Base-by-base conservation (phyloP, 1,140 invertebrate species). In the Oryctes rhinoceros region DNA sequence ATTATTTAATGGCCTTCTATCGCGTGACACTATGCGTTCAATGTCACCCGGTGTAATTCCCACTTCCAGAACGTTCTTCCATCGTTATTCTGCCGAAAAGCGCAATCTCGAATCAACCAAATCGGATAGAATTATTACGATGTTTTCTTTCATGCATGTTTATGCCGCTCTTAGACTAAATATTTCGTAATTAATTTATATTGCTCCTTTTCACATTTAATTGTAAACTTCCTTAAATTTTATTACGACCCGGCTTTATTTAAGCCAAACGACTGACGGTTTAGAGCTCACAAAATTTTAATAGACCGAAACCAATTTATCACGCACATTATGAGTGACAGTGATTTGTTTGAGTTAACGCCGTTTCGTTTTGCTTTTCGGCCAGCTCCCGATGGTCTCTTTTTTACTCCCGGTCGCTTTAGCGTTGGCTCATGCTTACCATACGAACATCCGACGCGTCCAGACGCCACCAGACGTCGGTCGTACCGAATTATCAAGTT, bases 391-490 rank as follows among this genome's bases (percentile, higher is more conserved):
- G 24, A 30, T 59, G 6, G 53, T 59, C 18, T n/a, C n/a, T 59
- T 59, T 6, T 59, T 59, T 59, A 18, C 49, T 5, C 53, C 18
- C 53, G 18, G 18, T 59, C 53, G 53, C 18, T 59, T n/a, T 59
- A 59, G n/a, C 53, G 53, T 59, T n/a, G 53, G n/a, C n/a, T 59
- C 18, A 59, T 59, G 15, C n/a, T 59, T 15, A 59, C 53, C 5
- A n/a, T 15, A 15, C 53, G 18, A 18, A 59, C 53, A 59, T 59
- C 13, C n/a, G 53, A 10, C 1, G 9, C 53, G 53, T 59, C 53
- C 53, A 59, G 53, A 59, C 53, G 53, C 53, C 53, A 59, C 53
- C 53, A 59, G 53, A n/a, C 53, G 53, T 59, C 53, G 53, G 53
- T 59, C 53, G 53, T 6, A n/a, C 18, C 15, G 53, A 59, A 59